phyloP scores from a whole-genome alignment of 1,140 invertebrate species.

The Lerema accius region DNA sequence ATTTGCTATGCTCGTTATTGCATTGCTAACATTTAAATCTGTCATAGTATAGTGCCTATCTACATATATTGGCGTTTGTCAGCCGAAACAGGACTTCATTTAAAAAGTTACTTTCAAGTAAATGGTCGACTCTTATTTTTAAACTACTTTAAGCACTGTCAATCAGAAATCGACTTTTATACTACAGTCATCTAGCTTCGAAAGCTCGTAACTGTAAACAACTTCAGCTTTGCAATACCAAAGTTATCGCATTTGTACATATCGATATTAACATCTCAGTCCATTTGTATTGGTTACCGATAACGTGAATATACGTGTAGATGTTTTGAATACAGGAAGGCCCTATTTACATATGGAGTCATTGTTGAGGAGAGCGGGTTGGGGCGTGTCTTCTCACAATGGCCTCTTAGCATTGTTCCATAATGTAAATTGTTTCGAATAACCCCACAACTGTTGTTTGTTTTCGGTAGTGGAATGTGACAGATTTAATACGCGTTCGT shows the following conservation, averaged over 20 bases:
- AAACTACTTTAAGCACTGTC: too few species aligned
- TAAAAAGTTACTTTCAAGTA: too few species aligned
- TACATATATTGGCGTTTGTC: too few species aligned
- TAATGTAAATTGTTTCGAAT: constrained; percentile 52
- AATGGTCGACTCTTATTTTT: too few species aligned
- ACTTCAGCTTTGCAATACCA: background rate
- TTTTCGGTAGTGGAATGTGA: constrained; percentile 59
- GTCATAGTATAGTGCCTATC: too few species aligned
- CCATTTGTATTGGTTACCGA: constrained; percentile 17
- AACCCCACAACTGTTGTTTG: constrained; percentile 53
- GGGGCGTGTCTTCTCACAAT: constrained; percentile 53
- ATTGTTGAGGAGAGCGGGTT: constrained; percentile 31
- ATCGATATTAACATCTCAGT: constrained; percentile 14
- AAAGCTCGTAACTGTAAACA: background rate
- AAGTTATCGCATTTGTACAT: background rate
- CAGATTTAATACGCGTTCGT: constrained; percentile 19
- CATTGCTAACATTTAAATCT: too few species aligned
- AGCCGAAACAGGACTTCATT: too few species aligned
- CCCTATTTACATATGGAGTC: constrained; percentile 28
- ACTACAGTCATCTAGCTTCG: too few species aligned
- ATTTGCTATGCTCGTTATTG: too few species aligned
- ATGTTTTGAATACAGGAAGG: constrained; percentile 18
- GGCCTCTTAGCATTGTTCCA: constrained; percentile 51
- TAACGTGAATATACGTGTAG: constrained; percentile 2
- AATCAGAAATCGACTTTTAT: too few species aligned